Evolutionary conservation across 2,113 vertebrate species (phyloP).

Genomic region (Pachyramphus minor): DNA sequence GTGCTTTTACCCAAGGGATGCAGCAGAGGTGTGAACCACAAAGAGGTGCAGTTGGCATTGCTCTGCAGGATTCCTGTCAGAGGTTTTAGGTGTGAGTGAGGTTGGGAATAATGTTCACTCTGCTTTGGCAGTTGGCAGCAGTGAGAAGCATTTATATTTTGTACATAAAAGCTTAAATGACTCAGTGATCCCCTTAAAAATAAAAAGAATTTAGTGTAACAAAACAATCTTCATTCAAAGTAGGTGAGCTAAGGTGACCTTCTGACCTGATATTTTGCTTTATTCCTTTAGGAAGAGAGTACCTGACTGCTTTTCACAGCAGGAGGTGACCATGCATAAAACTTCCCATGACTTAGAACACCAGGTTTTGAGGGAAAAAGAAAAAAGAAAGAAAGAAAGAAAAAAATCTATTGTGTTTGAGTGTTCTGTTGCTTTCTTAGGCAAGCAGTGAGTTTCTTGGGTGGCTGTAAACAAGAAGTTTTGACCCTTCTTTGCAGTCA

Average conservation of each 20-base stretch:
- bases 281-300: neutral
- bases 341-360: neutral
- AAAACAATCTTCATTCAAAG: neutral
- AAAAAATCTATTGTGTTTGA: neutral
- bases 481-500: accelerated
- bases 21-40: neutral
- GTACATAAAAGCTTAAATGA: neutral
- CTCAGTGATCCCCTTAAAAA: neutral
- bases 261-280: neutral
- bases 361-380: accelerated
- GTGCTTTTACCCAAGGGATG: neutral
- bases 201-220: neutral
- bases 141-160: neutral
- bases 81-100: neutral
- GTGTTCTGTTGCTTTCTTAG: neutral
- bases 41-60: neutral
- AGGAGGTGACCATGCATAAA: neutral
- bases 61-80: neutral
- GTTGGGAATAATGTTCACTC: neutral
- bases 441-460: neutral
- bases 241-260: neutral
- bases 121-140: neutral
- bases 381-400: accelerated
- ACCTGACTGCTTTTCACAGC: neutral
- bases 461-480: neutral